These are phyloP conservation scores for Zoanthus solanderi DNA, from an alignment of 92 coral and sea anemone species.

Conservation along the genomic window DNA sequence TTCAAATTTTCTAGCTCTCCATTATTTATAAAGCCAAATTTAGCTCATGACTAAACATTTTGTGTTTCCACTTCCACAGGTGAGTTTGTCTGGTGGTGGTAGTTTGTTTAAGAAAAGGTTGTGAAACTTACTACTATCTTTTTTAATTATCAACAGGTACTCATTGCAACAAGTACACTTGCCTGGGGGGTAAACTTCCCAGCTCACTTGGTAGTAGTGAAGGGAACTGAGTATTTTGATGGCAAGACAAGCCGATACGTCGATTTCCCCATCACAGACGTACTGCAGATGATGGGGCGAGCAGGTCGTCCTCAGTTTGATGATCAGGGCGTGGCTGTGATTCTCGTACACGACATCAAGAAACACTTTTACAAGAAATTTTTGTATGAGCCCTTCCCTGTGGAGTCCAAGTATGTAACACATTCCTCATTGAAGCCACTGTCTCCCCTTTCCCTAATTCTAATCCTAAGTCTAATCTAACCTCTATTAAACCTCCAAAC, in stretches of 20 bases:
- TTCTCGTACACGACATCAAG: conserved; percentile 98
- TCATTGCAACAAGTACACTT: conserved; percentile 96
- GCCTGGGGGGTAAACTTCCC: conserved; percentile 99
- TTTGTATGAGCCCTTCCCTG: conserved; percentile 97
- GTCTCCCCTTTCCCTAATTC: too few species aligned
- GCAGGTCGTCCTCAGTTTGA: conserved; percentile 99
- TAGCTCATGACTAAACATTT: too few species aligned
- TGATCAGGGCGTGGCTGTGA: conserved; percentile 97
- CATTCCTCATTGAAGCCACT: neutral
- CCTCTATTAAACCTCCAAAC: too few species aligned
- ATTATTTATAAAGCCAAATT: too few species aligned
- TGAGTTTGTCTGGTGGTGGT: too few species aligned
- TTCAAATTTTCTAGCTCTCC: too few species aligned
- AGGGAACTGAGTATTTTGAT: conserved; percentile 97
- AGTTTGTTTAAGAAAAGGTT: too few species aligned
- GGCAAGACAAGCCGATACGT: conserved; percentile 95
- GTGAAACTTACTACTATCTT: neutral
- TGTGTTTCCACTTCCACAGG: too few species aligned
- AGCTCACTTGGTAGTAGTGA: conserved; percentile 95
- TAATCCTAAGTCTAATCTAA: too few species aligned
- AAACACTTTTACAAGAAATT: conserved; percentile 99
- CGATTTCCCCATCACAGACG: conserved; percentile 99
- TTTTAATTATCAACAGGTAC: conserved; percentile 50
- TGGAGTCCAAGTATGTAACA: conserved; percentile 88
- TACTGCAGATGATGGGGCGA: conserved; percentile 99